phyloP scores from a whole-genome alignment of 53 echinoderm and acorn worm genomes.

The Stichopus horrens region DNA sequence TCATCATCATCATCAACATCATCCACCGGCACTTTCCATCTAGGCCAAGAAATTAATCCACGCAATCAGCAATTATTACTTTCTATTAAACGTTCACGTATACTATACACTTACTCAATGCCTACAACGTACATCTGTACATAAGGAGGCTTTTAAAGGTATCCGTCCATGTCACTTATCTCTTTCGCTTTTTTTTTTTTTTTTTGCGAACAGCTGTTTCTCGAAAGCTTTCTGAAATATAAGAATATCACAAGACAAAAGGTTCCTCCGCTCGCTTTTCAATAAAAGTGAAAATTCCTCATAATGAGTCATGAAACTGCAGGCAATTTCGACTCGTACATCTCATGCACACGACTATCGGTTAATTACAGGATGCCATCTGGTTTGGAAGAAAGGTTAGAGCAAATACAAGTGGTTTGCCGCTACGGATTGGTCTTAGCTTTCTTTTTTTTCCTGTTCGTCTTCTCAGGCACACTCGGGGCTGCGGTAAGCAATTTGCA shows the following conservation, averaged over 20 bases:
- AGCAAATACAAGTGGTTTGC: conserved; percentile 47
- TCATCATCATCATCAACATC: conserved; percentile 8
- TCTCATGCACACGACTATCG: conserved; percentile 18
- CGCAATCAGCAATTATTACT: too few relatives aligned
- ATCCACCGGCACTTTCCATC: too few relatives aligned
- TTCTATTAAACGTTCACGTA: too few relatives aligned
- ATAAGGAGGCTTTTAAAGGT: conserved; percentile 2
- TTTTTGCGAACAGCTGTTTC: conserved; percentile 34
- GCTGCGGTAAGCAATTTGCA: conserved; percentile 43
- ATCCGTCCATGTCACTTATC: conserved; percentile 37
- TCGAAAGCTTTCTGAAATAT: conserved; percentile 15
- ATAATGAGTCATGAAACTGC: conserved; percentile 52
- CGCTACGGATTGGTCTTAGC: conserved; percentile 33
- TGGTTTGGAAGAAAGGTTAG: conserved; percentile 37
- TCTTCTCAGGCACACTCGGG: conserved; percentile 25
- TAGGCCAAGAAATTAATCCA: too few relatives aligned
- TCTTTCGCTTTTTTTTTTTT: not conserved
- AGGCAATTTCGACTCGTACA: conserved; percentile 40
- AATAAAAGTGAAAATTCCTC: conserved; percentile 52
- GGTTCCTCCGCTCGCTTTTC: conserved; percentile 43
- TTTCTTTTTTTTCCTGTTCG: not conserved
- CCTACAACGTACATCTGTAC: not conserved
- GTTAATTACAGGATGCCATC: conserved; percentile 46
- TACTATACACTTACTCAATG: too few relatives aligned
- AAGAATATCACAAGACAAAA: conserved; percentile 44